Percentiles rank a stretch among this genome's conserved stretches.
Conservation (phyloP, 2,888 invertebrate genomes). For the Drosophila nr. perissopoda region DNA sequence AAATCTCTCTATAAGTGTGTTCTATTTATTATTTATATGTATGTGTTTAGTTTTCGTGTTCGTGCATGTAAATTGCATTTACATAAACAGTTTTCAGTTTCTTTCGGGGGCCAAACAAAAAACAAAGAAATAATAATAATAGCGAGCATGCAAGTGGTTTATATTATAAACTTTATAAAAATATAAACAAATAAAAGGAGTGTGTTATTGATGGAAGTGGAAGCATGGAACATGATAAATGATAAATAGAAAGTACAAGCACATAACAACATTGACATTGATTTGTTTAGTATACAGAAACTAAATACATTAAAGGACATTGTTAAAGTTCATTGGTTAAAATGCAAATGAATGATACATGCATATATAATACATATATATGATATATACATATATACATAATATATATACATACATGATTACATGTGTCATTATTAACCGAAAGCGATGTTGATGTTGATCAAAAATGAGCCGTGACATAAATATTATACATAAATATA, state of each 20-base stretch:
- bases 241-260: conserved; percentile 59
- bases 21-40: conserved; percentile 15
- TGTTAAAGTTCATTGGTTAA: conserved; percentile 84
- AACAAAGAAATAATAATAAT: conserved; percentile 36
- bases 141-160: conserved; percentile 45
- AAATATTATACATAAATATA: conserved; percentile 56
- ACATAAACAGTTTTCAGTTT: conserved; percentile 72
- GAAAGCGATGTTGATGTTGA: conserved; percentile 31
- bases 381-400: conserved; percentile 51
- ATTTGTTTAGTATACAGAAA: conserved; percentile 43
- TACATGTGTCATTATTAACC: conserved; percentile 68
- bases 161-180: conserved; percentile 33
- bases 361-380: conserved; percentile 60
- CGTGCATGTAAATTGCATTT: conserved; percentile 69
- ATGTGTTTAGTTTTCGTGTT: conserved; percentile 31
- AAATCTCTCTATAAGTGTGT: conserved; percentile 33
- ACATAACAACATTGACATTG: conserved; percentile 38
- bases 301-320: conserved; percentile 58
- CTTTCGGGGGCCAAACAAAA: conserved; percentile 84
- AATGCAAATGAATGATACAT: conserved; percentile 55
- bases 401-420: conserved; percentile 36
- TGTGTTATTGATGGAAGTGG: conserved; percentile 51
- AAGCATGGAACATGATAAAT: conserved; percentile 26
- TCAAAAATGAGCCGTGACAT: conserved; percentile 37
- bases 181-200: conserved; percentile 36